Percentiles rank a stretch among this genome's conserved stretches.
Evolutionary conservation across 2,888 invertebrate genomes (phyloP).

Genomic region (Drosophila setosimentum): DNA sequence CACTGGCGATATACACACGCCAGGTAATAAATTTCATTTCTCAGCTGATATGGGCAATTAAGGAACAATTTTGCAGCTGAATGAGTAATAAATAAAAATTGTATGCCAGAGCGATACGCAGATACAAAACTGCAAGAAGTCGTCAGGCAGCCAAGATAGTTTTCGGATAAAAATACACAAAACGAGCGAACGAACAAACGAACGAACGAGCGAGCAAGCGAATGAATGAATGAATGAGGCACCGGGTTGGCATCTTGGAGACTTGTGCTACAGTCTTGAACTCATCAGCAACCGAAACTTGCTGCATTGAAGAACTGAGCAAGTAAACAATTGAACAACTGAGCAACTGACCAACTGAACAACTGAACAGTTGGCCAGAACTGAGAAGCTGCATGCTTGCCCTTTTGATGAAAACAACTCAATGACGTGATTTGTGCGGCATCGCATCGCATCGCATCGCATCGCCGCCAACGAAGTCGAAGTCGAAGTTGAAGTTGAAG

Average conservation of each 20-base stretch:
- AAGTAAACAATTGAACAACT: conserved; percentile 4
- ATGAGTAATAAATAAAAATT: conserved; percentile 84
- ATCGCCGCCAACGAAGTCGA: conserved; percentile 70
- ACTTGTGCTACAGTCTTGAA: conserved; percentile 21
- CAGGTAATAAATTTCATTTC: conserved; percentile 84
- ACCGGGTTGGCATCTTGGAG: conserved; percentile 32
- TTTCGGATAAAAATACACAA: conserved; percentile 81
- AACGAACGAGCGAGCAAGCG: conserved; percentile 2
- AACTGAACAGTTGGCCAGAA: conserved; percentile 5
- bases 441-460: conserved; percentile 19
- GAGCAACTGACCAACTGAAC: conserved; percentile 1
- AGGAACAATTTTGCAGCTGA: conserved; percentile 84
- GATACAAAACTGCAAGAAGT: conserved; percentile 81
- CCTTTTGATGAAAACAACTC: conserved; percentile 82
- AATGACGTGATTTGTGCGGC: conserved; percentile 80
- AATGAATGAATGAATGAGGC: conserved; percentile 54
- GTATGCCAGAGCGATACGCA: conserved; percentile 80
- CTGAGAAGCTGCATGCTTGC: conserved; percentile 67
- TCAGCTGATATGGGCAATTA: conserved; percentile 84
- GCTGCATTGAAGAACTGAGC: conserved; percentile 2
- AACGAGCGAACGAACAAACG: conserved; percentile 17
- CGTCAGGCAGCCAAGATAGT: conserved; percentile 78
- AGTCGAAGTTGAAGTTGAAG: background rate
- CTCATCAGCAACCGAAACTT: conserved; percentile 33
- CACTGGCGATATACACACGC: conserved; percentile 81